These are phyloP conservation scores for Boulengeromyrus knoepffleri DNA, from an alignment of 2,113 vertebrate species.

Conservation along the genomic window DNA sequence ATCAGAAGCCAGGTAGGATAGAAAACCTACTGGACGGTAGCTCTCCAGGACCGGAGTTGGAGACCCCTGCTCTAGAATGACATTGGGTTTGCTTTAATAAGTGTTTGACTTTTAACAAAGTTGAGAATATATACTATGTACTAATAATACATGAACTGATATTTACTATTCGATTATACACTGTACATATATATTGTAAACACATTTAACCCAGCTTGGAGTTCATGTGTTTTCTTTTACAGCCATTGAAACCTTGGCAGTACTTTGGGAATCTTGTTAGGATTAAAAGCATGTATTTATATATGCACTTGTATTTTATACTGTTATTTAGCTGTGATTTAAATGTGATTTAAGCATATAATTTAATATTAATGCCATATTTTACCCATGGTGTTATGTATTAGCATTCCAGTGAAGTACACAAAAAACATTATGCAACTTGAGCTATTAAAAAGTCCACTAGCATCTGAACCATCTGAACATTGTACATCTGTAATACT, in stretches of 20 bases:
- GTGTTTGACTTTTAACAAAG: neutral
- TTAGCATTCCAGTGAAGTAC: neutral
- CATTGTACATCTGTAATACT: neutral
- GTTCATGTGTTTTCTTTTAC: neutral
- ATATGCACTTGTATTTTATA: neutral
- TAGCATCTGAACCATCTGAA: neutral
- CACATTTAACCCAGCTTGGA: neutral
- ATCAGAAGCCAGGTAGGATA: too few species aligned
- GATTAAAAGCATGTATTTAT: neutral
- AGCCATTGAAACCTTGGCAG: neutral
- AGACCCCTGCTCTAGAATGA: neutral
- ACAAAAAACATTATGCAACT: neutral
- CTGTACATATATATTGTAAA: neutral
- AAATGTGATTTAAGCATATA: neutral
- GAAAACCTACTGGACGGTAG: too few species aligned
- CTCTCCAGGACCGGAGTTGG: too few species aligned
- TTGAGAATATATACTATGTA: neutral
- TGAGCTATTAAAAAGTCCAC: neutral
- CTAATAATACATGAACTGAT: neutral
- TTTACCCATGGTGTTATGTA: neutral
- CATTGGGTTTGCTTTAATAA: neutral
- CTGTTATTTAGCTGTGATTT: neutral
- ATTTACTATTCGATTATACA: neutral
- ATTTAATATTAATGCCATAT: neutral
- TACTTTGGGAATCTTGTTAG: neutral